Evolutionary conservation across 2,888 invertebrate genomes (phyloP), one percentile per base, ranked within the genome.

Genomic region (Rosalia funebris): DNA sequence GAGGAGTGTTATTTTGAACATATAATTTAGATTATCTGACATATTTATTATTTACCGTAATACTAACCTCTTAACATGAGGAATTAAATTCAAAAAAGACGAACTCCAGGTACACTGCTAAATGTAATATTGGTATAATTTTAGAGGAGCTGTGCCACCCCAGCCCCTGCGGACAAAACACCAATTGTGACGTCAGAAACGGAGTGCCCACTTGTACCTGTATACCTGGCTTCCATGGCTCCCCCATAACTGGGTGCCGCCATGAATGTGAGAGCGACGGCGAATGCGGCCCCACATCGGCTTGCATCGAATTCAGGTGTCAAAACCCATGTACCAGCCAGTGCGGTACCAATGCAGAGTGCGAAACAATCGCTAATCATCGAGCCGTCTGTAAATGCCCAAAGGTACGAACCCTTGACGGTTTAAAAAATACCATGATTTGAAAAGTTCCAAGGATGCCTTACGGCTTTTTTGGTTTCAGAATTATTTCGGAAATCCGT

Each of bases 61-160:
- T n/a, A n/a, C n/a, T n/a, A n/a, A n/a, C n/a, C n/a, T n/a, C n/a
- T n/a, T n/a, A n/a, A n/a, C n/a, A n/a, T n/a, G n/a, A n/a, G n/a
- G n/a, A n/a, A n/a, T n/a, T n/a, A n/a, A n/a, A n/a, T n/a, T n/a
- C n/a, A n/a, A n/a, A n/a, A n/a, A n/a, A n/a, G n/a, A n/a, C n/a
- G n/a, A n/a, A n/a, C n/a, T n/a, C n/a, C n/a, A n/a, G n/a, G n/a
- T n/a, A n/a, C n/a, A n/a, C n/a, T n/a, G n/a, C n/a, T n/a, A n/a
- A n/a, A n/a, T n/a, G n/a, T n/a, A n/a, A n/a, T n/a, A n/a, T n/a
- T n/a, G n/a, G n/a, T n/a, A n/a, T n/a, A n/a, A n/a, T 79, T 77
- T 34, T 80, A 93, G 93, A 91, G 83, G 93, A 92, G 75, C 86
- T 91, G 39, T 94, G 93, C 77, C 89, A 90, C 74, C 93, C 92